These are phyloP conservation scores for Somateria mollissima DNA, from an alignment of 2,797 vertebrate genomes.

Conservation along the genomic window DNA sequence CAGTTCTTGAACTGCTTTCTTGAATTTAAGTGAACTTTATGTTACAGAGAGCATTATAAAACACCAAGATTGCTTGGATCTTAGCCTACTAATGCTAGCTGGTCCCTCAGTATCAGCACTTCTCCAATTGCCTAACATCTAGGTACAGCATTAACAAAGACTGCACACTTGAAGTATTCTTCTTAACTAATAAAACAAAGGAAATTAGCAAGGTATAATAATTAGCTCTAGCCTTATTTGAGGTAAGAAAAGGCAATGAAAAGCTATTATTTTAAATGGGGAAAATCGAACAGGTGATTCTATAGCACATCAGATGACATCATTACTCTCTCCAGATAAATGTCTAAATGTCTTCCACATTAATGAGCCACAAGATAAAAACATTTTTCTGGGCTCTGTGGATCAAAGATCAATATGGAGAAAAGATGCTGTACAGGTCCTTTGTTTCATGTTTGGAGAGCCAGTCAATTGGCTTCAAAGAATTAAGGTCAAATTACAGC, in stretches of 20 bases:
- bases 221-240: constrained; percentile 24
- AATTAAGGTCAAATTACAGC: constrained; percentile 35
- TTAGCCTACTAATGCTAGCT: background rate
- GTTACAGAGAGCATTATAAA: background rate
- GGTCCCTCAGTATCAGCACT: background rate
- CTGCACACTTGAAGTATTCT: background rate
- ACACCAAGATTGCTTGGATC: background rate
- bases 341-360: constrained; percentile 62
- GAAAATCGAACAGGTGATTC: constrained; percentile 65
- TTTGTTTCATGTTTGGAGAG: constrained; percentile 52
- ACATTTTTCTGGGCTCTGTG: constrained; percentile 54
- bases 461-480: constrained; percentile 40
- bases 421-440: constrained; percentile 27
- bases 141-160: background rate
- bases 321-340: constrained; percentile 74
- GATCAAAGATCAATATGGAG: constrained; percentile 71
- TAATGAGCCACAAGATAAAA: constrained; percentile 75
- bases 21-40: background rate
- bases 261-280: constrained; percentile 44
- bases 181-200: constrained; percentile 54
- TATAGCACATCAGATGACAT: constrained; percentile 70
- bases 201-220: constrained; percentile 48
- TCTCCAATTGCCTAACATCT: background rate
- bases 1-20: background rate
- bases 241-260: constrained; percentile 53